Base-by-base conservation (phyloP, 2,797 vertebrate genomes). In the Coilia nasus region DNA sequence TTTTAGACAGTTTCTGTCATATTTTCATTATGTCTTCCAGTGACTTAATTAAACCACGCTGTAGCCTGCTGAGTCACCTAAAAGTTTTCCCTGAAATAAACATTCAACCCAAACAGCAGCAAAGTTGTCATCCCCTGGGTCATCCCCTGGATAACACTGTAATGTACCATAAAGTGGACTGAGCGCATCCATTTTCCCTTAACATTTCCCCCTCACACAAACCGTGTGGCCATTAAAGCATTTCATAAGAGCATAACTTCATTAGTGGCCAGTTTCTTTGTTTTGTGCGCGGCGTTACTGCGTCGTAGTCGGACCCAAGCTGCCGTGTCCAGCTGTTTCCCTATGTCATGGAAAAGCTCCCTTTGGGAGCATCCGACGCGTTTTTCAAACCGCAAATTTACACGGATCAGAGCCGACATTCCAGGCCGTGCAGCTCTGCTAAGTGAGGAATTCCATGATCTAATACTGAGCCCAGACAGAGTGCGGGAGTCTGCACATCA, bases 401-500 rank as follows among this genome's bases (percentile, higher is more conserved):
- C 89, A 90, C 89, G 85, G 87, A 90, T 89, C 84, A 87, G 84
- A 83, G 83, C 87, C 88, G 83, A 85, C 91, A 88, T 91, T 91
- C 91, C 87, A 86, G 83, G n/a, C 81, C 84, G 84, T n/a, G 83
- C 50, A 81, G 87, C 82, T 83, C 23, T 47, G 44, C 47, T 25
- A 85, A 89, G 83, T 35, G 25, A 85, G 83, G 88, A 86, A 89
- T 88, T 90, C 88, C 88, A 92, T 91, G 89, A 92, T 85, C 90
- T 90, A 90, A 92, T 88, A 82, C 85, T 54, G 84, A 44, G 44
- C 62, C 87, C 86, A 90, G 90, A 90, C 87, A 81, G 35, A 64
- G 54, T 62, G n/a, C 56, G 78, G 23, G 47, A 78, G 46, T 82
- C 80, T 83, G 64, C 44, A 44, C 84, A 83, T 67, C 85, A 87